Base-by-base conservation (phyloP, 2,888 invertebrate genomes). In the Lamellibrachia columna region DNA sequence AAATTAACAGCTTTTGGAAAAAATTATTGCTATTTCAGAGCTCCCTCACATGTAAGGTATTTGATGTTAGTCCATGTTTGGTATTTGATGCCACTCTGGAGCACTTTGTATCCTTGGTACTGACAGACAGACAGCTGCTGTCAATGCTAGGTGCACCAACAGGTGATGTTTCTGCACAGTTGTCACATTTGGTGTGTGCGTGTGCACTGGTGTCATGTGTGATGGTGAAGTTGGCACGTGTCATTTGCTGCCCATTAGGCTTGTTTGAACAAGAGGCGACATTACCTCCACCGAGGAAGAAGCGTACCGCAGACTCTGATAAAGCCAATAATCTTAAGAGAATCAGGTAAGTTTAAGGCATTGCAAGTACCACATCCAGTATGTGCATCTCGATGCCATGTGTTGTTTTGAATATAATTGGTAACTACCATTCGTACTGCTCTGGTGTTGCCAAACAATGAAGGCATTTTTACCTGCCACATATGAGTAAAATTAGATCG, bases 161-260 rank as follows among this genome's bases (percentile, higher is more conserved):
- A 75, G 75, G 75, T 22, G 22, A 22, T 6, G 75, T 75, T 75
- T 75, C 75, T 75, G 75, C 22, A 75, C 75, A 75, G 75, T 75
- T 75, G 75, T 75, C 75, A 75, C 75, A 75, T 75, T 4, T 75
- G 75, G 75, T 75, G 75, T 75, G 75, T 75, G 75, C 22, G 22
- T 1, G 75, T 22, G 75, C 75, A 15, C 75, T 75, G 75, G 75
- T 75, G 75, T 75, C 75, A 4, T 75, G 75, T 75, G 75, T 75
- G 22, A 1, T 75, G 75, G 22, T 75, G 75, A 75, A 75, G 75
- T 75, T 75, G 75, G 75, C 75, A 75, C 75, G 75, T 75, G 75
- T 75, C 75, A 75, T 75, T 75, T 75, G 75, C 75, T 75, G 75
- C 75, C 75, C 75, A 75, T 75, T 22, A 75, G 75, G 75, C 75